These are phyloP conservation scores for Allygus modestus DNA, from an alignment of 2,888 invertebrate species.

Conservation along the genomic window DNA sequence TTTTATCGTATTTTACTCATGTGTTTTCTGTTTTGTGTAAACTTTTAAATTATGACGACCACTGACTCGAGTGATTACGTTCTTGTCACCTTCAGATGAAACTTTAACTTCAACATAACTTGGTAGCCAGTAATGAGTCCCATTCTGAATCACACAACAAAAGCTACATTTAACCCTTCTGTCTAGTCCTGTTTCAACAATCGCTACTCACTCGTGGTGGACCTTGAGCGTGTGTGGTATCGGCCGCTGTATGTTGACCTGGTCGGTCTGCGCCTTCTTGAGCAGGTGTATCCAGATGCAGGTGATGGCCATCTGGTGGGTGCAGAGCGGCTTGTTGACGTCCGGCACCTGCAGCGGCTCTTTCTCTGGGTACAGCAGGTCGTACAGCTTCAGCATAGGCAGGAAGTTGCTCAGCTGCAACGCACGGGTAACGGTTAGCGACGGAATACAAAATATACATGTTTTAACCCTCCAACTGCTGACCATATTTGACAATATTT, in stretches of 20 bases:
- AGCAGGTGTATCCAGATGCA: constrained; percentile 98
- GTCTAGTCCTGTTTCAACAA: too few species aligned
- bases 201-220: constrained; percentile 88
- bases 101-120: too few species aligned
- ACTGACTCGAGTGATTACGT: too few species aligned
- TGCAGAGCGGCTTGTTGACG: constrained; percentile 89
- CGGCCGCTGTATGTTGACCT: constrained; percentile 84
- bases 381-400: constrained; percentile 93
- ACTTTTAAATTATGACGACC: too few species aligned
- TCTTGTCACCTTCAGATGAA: too few species aligned
- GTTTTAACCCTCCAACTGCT: too few species aligned
- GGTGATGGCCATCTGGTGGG: constrained; percentile 94
- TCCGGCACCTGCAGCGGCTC: constrained; percentile 94
- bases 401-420: constrained; percentile 87
- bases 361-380: constrained; percentile 94
- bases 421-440: not conserved
- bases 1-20: too few species aligned
- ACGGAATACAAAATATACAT: constrained; percentile 69
- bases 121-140: too few species aligned
- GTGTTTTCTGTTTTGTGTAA: too few species aligned
- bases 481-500: too few species aligned
- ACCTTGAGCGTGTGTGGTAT: constrained; percentile 89
- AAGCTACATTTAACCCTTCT: too few species aligned
- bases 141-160: too few species aligned
- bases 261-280: constrained; percentile 93